Base-by-base conservation (phyloP, 1,140 invertebrate genomes). In the Reticulitermes speratus region DNA sequence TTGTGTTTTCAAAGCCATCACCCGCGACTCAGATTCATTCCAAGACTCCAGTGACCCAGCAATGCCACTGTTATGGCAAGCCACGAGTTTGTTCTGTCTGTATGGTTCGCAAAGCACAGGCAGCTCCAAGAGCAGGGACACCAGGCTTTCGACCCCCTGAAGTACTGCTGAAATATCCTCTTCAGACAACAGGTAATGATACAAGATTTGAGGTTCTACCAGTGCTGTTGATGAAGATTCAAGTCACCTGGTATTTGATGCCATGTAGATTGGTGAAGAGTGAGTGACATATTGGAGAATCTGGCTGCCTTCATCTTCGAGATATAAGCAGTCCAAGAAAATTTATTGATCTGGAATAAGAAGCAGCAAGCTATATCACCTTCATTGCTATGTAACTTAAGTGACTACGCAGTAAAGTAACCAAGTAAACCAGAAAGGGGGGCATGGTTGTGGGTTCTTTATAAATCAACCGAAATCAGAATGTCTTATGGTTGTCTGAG, bases 121-220 rank as follows among this genome's bases (percentile, higher is more conserved):
- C 89, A 87, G 97, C 97, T 5, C 94, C 95, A 19, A 91, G 97
- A 88, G 97, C 97, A 69, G 97, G 97, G 45, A 98, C 97, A n/a
- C 96, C 97, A 44, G 97, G 96, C 7, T 98, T 96, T 90, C 92
- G 97, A 75, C 95, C 97, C 85, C 97, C 97, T 0, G 97, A 98
- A 92, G 96, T 98, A 84, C 90, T 97, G 55, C 91, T 97, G 45
- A 96, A 96, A 89, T 94, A 94, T 90, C 91, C 93, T 21, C 90
- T 94, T 85, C 97, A 97, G 92, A 95, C 95, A 12, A 94, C 95
- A 89, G 94, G 94, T 95, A 91, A 88, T 25, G 23, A 21, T 38
- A 38, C 38, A 38, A 38, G 38, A 38, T 38, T 2, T 38, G 38
- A 38, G 38, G 38, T 38, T 38, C 38, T 38, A 38, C 38, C 38